phyloP scores from a whole-genome alignment of 2,797 vertebrate species.

The Chanos chanos region DNA sequence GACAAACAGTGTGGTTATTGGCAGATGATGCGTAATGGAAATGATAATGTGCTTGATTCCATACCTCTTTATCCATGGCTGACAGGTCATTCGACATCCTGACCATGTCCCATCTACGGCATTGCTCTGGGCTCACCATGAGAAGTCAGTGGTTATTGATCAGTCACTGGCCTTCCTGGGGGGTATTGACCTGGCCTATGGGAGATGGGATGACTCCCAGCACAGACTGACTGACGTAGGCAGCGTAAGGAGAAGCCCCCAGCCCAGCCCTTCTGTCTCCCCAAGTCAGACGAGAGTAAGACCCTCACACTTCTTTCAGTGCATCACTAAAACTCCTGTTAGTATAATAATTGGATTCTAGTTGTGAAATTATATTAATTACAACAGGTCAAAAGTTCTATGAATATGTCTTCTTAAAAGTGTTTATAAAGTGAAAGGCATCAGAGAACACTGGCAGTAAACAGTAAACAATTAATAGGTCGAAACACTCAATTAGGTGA shows the following conservation, averaged over 20 bases:
- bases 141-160: slow-evolving; percentile 55
- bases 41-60: slow-evolving; percentile 11
- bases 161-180: slow-evolving; percentile 53
- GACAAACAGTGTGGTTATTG: no score
- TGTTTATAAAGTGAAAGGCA: no score
- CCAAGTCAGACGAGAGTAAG: slow-evolving; percentile 31
- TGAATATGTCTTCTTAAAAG: no score
- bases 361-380: no score
- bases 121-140: slow-evolving; percentile 56
- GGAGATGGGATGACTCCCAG: slow-evolving; percentile 52
- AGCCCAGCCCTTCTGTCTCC: slow-evolving; percentile 35
- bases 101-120: slow-evolving; percentile 54
- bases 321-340: neutral
- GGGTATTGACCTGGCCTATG: slow-evolving; percentile 54
- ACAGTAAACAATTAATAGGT: no score
- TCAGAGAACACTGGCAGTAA: no score
- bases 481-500: no score
- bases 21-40: neutral
- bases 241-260: slow-evolving; percentile 50
- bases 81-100: slow-evolving; percentile 55
- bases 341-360: neutral
- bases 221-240: slow-evolving; percentile 55
- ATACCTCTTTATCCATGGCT: slow-evolving; percentile 23
- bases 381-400: no score
- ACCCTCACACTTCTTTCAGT: neutral